A percentile compares a stretch with the other conserved stretches of the same genome.
phyloP scores from a whole-genome alignment of 2,797 vertebrate genomes.

The Loriculus beryllinus region DNA sequence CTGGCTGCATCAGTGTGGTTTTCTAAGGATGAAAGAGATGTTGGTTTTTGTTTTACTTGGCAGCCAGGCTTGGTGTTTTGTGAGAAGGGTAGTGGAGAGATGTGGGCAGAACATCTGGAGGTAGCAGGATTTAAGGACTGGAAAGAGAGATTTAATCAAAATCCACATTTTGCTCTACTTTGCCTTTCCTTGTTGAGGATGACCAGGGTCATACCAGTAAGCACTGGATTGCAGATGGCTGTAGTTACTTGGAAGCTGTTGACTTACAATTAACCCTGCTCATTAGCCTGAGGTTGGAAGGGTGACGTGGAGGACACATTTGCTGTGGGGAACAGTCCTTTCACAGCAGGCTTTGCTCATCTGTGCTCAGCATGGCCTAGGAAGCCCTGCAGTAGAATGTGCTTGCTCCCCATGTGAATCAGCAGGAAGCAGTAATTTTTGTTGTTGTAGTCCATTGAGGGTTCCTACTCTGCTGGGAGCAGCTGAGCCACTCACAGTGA shows the following conservation, averaged over 20 bases:
- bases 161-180: not conserved
- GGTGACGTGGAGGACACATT: not conserved
- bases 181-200: not conserved
- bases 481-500: not conserved
- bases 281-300: not conserved
- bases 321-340: not conserved
- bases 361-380: not conserved
- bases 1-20: conserved; percentile 17
- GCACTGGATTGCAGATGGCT: not conserved
- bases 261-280: not conserved
- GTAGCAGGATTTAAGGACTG: not conserved
- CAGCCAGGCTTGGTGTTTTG: not conserved
- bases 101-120: not conserved
- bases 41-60: not conserved
- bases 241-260: not conserved
- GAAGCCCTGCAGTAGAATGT: not conserved
- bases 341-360: not conserved
- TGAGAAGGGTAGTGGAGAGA: not conserved
- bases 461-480: not conserved
- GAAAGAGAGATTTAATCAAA: not conserved
- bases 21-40: conserved; percentile 4
- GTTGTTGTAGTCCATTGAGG: not conserved
- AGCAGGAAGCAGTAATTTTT: not conserved
- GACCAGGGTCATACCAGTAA: not conserved
- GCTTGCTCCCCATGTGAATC: accelerated